Evolutionary conservation across 2,888 invertebrate species (phyloP), one percentile per base, ranked within the genome.

Genomic region (Sclerodermus sp.): DNA sequence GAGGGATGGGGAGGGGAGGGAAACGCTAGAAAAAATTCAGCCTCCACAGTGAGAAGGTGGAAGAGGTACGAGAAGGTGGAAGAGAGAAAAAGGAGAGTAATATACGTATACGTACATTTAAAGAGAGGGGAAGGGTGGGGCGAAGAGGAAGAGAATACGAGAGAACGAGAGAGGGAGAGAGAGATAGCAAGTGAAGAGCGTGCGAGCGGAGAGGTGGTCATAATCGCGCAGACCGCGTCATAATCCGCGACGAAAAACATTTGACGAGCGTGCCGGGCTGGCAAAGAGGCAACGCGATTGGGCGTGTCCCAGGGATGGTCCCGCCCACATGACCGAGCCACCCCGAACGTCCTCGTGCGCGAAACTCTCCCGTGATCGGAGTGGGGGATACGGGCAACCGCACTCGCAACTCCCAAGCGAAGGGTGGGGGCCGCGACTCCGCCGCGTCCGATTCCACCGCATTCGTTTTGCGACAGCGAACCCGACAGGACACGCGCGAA

Each of bases 151-250:
- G 47, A 18, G 23, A 37, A 13, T 30, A 30, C 9, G 40, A 43
- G 47, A 48, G 53, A 51, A 52, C 39, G 54, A 48, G 42, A 45
- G 2, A 13, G 12, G 10, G 34, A 34, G 34, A 34, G 34, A 4
- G 12, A 34, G 34, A 3, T 23, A 23, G 23, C 8, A 23, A 34
- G 34, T 12, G 34, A 34, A 30, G 13, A 34, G 13, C 34, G 34
- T n/a, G 13, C 34, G 13, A 34, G 23, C 23, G 34, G 63, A 66
- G 63, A 66, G 68, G 71, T 69, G 76, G 71, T 77, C 72, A 73
- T 77, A 76, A 77, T 77, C 77, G 74, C 76, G 69, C 76, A 76
- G 74, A 70, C 70, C 76, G 77, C 76, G 77, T 77, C 76, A 77
- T 77, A 77, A 77, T 77, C 77, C 73, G 74, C 70, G 76, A 71